These are phyloP conservation scores for Phodopus roborovskii DNA, from an alignment of 2,113 vertebrate genomes.

Conservation along the genomic window DNA sequence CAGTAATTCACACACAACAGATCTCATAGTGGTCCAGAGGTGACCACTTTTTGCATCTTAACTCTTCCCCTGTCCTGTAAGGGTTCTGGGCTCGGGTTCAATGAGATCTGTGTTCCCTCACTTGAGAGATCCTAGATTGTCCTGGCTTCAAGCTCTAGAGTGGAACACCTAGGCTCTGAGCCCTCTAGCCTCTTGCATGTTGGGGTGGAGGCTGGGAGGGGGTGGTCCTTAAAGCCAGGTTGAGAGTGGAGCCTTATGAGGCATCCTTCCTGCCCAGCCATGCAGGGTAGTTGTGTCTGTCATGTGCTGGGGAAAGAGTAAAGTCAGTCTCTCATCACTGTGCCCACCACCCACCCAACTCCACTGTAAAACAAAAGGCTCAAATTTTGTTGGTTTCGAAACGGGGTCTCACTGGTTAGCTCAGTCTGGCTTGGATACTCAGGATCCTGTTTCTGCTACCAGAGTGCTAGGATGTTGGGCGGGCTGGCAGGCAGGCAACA, in stretches of 20 bases:
- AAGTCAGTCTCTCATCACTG: not conserved
- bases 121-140: not conserved
- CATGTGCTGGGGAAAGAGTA: not conserved
- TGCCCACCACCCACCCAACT: not conserved
- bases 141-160: not conserved
- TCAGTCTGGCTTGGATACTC: not conserved
- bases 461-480: not conserved
- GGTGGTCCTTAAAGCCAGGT: not conserved
- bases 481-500: too few relatives aligned
- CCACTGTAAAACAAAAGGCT: not conserved
- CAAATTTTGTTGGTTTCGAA: not conserved
- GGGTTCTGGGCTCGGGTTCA: not conserved
- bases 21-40: fast-evolving
- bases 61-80: not conserved
- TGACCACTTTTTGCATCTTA: not conserved
- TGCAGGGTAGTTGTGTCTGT: fast-evolving
- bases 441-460: not conserved
- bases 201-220: not conserved
- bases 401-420: not conserved
- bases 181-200: fast-evolving
- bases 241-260: not conserved
- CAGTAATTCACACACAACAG: not conserved
- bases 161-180: too few relatives aligned
- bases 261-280: not conserved
- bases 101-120: not conserved